Evolutionary conservation across 23 tunicate species (phyloP).

Genomic region (Styela plicata): DNA sequence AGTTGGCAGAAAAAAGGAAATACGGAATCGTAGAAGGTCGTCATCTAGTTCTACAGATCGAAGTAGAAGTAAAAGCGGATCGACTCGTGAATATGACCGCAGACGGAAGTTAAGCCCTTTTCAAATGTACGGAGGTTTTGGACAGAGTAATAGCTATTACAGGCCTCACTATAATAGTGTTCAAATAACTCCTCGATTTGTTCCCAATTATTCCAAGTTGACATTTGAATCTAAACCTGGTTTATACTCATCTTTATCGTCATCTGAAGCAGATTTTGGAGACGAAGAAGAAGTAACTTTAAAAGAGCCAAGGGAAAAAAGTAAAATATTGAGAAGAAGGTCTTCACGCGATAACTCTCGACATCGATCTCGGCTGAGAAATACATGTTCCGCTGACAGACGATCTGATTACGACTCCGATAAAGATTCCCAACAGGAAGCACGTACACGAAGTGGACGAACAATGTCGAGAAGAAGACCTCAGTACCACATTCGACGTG

Average conservation of each 20-base stretch:
- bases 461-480: neutral
- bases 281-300: neutral
- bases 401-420: neutral
- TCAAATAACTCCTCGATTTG: neutral
- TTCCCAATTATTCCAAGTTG: neutral
- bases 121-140: neutral
- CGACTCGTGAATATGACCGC: no score
- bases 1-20: no score
- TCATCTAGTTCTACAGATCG: no score
- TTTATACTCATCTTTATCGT: slow-evolving; percentile 22
- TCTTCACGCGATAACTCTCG: neutral
- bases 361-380: neutral
- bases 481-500: neutral
- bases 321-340: neutral
- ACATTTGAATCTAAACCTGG: neutral
- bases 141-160: neutral
- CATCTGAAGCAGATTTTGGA: slow-evolving; percentile 25
- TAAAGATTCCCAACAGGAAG: no score
- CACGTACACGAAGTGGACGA: neutral
- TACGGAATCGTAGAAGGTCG: no score
- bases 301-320: neutral
- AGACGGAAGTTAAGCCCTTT: neutral
- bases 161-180: neutral
- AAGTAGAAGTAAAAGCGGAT: no score
- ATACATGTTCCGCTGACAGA: neutral